Evolutionary conservation across 2,797 vertebrate species (phyloP).

Genomic region (Ispidina lecontei): DNA sequence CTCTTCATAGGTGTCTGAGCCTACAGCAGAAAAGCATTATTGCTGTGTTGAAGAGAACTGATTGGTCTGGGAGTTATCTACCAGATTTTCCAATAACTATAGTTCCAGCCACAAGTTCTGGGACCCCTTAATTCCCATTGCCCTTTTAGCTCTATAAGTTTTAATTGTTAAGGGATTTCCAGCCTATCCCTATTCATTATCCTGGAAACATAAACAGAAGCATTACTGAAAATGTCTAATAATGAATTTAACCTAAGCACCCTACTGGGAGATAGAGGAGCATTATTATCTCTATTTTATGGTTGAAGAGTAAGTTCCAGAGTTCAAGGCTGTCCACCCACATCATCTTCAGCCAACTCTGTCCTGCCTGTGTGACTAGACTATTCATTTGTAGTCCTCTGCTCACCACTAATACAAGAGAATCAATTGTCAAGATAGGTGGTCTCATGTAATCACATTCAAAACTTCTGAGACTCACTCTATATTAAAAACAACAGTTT

Average conservation of each 20-base stretch:
- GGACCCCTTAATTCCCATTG: slow-evolving; percentile 10
- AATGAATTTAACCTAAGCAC: slow-evolving; percentile 41
- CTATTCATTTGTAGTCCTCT: slow-evolving; percentile 38
- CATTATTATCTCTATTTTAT: slow-evolving; percentile 27
- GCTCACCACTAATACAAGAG: neutral
- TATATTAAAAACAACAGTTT: slow-evolving; percentile 16
- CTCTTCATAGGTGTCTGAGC: neutral
- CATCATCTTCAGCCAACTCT: slow-evolving; percentile 6
- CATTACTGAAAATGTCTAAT: slow-evolving; percentile 47
- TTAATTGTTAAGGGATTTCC: slow-evolving; percentile 51
- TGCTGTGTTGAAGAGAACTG: neutral
- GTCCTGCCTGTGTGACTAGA: neutral
- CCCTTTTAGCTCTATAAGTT: neutral
- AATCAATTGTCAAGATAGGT: slow-evolving; percentile 38
- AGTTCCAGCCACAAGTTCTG: neutral
- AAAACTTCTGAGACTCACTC: neutral
- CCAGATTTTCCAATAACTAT: neutral
- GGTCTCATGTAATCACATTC: slow-evolving; percentile 13
- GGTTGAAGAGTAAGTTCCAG: slow-evolving; percentile 26
- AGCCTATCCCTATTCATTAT: slow-evolving; percentile 38
- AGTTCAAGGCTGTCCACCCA: slow-evolving; percentile 39
- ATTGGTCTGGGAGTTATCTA: neutral
- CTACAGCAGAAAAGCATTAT: neutral
- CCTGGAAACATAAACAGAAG: slow-evolving; percentile 63
- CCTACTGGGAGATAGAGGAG: slow-evolving; percentile 15